Base-by-base conservation (phyloP, 2,113 vertebrate genomes). In the Eidolon helvum region DNA sequence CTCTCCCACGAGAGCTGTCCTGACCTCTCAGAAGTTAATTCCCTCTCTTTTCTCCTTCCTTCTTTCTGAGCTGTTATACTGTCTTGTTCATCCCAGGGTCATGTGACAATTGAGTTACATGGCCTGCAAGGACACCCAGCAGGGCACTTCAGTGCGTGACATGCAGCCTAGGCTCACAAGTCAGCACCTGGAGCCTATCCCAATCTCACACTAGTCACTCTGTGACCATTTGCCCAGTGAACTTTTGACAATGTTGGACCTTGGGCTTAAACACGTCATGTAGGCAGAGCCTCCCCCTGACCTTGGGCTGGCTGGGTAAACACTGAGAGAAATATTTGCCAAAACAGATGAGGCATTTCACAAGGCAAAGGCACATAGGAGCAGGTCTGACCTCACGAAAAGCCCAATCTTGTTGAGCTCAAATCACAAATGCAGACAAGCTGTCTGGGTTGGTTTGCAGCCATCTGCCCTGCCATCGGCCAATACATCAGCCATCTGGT, bases 121-220 rank as follows among this genome's bases (percentile, higher is more conserved):
- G 35, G 10, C 30, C 26, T 4, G 28, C 4, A 0, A 14, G 4
- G 15, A 83, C 24, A 3, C 50, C 24, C 43, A 28, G 74, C 35
- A 21, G 19, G 7, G 57, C 0, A 11, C n/a, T 69, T 38, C 22
- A 0, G n/a, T 1, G 4, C 8, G 11, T 38, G 66, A 16, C 74
- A 35, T 0, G 1, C 43, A 16, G 40, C 4, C 7, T 5, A 53
- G 38, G 11, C 28, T 4, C 40, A 7, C 5, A 9, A 40, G 4
- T 26, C 14, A 4, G 43, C 40, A 0, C 24, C 11, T 0, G 0
- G 33, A 35, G 22, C 63, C n/a, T 10, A 0, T 2, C 35, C 35
- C 0, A 0, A 7, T 4, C n/a, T 12, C 10, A 2, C 24, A 18
- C 59, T 11, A 22, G 16, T 33, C 74, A 35, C 40, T 57, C 18